phyloP scores from a whole-genome alignment of 2,797 vertebrate species.

The Cirrhinus mrigala region DNA sequence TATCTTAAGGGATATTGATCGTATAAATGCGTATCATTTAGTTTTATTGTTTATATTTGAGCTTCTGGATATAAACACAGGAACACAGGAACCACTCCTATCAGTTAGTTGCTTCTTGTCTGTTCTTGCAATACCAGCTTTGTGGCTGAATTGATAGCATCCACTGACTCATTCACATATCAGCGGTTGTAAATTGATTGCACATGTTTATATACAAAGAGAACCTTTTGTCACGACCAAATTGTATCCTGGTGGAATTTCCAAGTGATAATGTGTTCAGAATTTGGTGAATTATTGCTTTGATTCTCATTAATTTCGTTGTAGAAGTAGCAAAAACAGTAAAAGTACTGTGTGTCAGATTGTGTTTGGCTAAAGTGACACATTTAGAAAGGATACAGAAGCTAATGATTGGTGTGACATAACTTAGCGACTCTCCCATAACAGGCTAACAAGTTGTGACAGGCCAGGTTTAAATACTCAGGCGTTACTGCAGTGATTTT shows the following conservation, averaged over 20 bases:
- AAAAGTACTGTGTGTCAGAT: not conserved
- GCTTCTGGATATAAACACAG: not conserved
- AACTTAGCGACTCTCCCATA: conserved; percentile 7
- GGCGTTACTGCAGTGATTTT: not conserved
- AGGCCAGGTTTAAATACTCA: conserved; percentile 42
- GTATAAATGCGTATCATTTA: not conserved
- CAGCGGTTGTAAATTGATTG: not conserved
- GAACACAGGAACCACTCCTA: not conserved
- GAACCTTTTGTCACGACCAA: not conserved
- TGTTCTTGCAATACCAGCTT: conserved; percentile 14
- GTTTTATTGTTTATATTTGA: not conserved
- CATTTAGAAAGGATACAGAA: not conserved
- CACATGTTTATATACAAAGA: not conserved
- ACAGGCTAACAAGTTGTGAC: conserved; percentile 17
- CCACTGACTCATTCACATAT: conserved; percentile 10
- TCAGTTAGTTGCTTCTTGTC: not conserved
- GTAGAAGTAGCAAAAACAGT: not conserved
- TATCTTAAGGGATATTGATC: not conserved
- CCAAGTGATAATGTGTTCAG: not conserved
- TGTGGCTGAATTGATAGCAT: conserved; percentile 19
- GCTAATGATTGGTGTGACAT: conserved; percentile 10
- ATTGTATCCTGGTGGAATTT: not conserved
- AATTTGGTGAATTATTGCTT: not conserved
- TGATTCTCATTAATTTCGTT: not conserved
- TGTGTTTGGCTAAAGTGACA: not conserved